Conservation (phyloP, 2,797 vertebrate genomes). For the Poecilia wingei region DNA sequence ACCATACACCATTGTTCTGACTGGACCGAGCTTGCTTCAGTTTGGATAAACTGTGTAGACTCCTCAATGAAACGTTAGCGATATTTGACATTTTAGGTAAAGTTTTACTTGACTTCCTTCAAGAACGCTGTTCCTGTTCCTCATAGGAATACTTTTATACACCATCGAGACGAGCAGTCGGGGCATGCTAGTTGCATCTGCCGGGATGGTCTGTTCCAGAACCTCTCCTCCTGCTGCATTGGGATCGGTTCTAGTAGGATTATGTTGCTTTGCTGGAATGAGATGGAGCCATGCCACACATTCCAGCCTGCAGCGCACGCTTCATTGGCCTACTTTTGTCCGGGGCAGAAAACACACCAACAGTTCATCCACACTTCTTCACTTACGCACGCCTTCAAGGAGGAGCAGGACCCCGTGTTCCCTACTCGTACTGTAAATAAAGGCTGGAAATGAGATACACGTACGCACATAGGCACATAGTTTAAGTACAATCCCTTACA, state of each 20-base stretch:
- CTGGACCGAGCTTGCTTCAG: too few relatives aligned
- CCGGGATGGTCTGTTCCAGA: conserved; percentile 29
- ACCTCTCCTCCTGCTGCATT: conserved; percentile 24
- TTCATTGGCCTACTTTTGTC: conserved; percentile 61
- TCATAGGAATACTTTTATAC: neutral
- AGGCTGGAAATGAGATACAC: conserved; percentile 8
- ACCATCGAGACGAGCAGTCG: neutral
- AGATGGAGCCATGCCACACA: conserved; percentile 58
- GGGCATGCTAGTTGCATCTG: conserved; percentile 50
- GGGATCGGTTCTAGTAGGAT: conserved; percentile 36
- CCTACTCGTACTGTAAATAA: conserved; percentile 40
- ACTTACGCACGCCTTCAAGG: neutral
- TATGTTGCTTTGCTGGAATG: conserved; percentile 52
- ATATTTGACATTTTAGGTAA: conserved; percentile 6
- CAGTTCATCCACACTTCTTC: conserved; percentile 19
- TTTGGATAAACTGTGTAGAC: neutral
- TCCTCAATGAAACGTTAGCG: neutral
- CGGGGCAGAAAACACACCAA: conserved; percentile 3
- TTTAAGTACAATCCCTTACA: neutral
- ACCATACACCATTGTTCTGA: too few relatives aligned
- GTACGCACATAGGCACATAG: neutral
- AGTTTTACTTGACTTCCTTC: neutral
- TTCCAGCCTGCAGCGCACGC: conserved; percentile 50
- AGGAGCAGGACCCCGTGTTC: neutral
- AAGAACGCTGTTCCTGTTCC: neutral